Percentiles rank a stretch among this genome's conserved stretches.
These are phyloP conservation scores for Notoglanidium macrostoma DNA, from an alignment of 2,797 vertebrate genomes.

Conservation along the genomic window DNA sequence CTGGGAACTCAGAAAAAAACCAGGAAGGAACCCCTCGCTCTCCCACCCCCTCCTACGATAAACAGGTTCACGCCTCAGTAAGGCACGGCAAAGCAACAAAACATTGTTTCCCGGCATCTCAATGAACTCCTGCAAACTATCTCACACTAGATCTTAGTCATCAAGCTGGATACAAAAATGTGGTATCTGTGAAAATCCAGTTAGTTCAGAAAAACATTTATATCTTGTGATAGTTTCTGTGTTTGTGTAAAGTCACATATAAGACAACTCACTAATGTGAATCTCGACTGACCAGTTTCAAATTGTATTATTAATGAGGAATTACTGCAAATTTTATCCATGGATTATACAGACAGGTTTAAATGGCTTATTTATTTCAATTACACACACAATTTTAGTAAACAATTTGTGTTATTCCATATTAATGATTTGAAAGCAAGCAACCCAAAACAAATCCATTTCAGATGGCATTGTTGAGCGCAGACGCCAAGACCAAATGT, in stretches of 20 bases:
- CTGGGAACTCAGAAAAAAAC: conserved; percentile 71
- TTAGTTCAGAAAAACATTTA: background rate
- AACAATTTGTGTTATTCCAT: no score
- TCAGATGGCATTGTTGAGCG: no score
- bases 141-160: background rate
- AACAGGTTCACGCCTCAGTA: conserved; percentile 66
- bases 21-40: conserved; percentile 76
- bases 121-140: conserved; percentile 26
- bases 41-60: conserved; percentile 69
- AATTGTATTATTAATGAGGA: background rate
- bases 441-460: background rate
- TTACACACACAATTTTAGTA: background rate
- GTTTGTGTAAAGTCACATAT: background rate
- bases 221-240: background rate
- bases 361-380: background rate
- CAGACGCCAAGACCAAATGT: no score
- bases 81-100: conserved; percentile 55
- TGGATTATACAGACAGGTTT: background rate
- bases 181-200: background rate
- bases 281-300: background rate
- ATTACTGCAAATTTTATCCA: background rate
- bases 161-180: background rate
- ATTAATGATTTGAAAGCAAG: background rate
- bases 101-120: conserved; percentile 61
- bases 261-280: background rate